Evolutionary conservation across 2,888 invertebrate species (phyloP), one percentile per base, ranked within the genome.

Genomic region (Fragum whitleyi): DNA sequence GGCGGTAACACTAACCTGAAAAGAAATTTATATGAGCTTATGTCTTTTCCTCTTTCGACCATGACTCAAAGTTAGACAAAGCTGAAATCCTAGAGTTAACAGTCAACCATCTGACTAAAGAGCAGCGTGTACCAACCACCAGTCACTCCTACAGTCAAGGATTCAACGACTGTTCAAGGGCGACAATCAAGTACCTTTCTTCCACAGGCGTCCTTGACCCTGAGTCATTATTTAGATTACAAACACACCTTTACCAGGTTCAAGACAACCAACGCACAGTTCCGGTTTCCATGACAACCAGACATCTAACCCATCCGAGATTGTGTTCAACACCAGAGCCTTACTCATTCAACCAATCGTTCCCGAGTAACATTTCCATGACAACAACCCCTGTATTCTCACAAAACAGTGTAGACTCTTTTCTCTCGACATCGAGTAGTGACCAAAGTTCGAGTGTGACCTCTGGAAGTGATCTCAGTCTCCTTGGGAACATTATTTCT

Each of bases 401-500:
- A 5, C 47, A 3, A 3, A 47, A 47, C 14, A 47, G 47, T 47
- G 47, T 47, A 19, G 47, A 47, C 47, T 57, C 57, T 2, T 57
- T 57, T 28, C 3, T 28, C 2, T 65, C 39, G 2, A 5, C 21
- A 16, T 39, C 39, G 3, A 9, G 14, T 23, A 42, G 65, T 36
- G 65, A 65, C 19, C 36, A 65, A 3, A 65, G 65, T 65, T 29
- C 23, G 7, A 61, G 32, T 28, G 61, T 29, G 19, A 11, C 39
- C 5, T 32, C n/a, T 16, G 65, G 65, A 21, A 39, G 65, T 65
- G 65, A 65, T 9, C 7, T 23, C 23, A 21, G 39, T 39, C 16
- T 65, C 21, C 65, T 65, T 65, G 65, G 65, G 36, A 65, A 65
- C 39, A 65, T 65, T 65, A 21, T 65, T 7, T 65, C 39, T 7